Evolutionary conservation across 2,888 invertebrate genomes (phyloP), one percentile per base, ranked within the genome.

Genomic region (Erebia palarica): DNA sequence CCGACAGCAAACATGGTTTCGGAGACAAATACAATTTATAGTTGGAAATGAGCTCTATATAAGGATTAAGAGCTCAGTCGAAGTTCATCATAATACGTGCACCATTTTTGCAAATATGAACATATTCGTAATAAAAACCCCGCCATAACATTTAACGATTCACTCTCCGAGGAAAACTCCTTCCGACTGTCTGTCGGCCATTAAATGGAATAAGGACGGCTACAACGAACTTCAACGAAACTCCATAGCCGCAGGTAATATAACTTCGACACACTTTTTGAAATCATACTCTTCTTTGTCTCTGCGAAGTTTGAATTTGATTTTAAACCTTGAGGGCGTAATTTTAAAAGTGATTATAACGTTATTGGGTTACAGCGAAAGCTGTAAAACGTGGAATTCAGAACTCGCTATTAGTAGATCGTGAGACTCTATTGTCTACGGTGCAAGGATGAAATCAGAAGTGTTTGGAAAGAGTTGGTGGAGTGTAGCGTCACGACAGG

Each of bases 221-320:
- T 75, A 77, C 76, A 78, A 77, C 77, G 73, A 77, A 78, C 71
- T 77, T 76, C 78, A 76, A 74, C 73, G 78, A 75, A 75, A 75
- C 77, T 75, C 76, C 74, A 77, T 75, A 77, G 73, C 73, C 69
- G 58, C 67, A 71, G 55, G 74, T 69, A 36, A 36, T 36, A 74
- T 65, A 68, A 70, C 51, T 71, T 68, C 72, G 75, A 3, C 78
- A 78, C 76, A 77, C 79, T 83, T 84, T 82, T 78, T 78, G 77
- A 82, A 82, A 82, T 82, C 78, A 80, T 77, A 78, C 36, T 59
- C 36, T 9, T 14, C 58, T 59, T 36, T 36, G 58, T 14, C 27
- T 59, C 14, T 36, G 58, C 36, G 13, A 14, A 27, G 36, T 36
- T 58, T 36, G 14, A 58, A 21, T 57, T 27, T 11, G 21, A 57